Percentiles rank a stretch among this genome's conserved stretches.
Evolutionary conservation across 30 jellyfish, hydroid and myxozoan species (phyloP).

Genomic region (Turritopsis rubra): DNA sequence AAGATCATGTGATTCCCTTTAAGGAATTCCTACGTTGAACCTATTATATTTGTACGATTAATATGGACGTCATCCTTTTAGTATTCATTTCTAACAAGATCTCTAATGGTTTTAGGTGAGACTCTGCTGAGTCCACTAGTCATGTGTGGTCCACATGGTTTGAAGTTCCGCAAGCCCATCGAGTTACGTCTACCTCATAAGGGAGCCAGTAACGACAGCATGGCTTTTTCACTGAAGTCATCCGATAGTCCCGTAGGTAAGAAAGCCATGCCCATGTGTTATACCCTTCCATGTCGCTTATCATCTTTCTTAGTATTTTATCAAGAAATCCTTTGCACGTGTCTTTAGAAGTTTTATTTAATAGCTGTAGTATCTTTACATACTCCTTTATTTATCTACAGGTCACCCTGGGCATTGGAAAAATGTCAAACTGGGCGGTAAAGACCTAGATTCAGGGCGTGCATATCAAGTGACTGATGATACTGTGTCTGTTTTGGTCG

Average conservation of each 20-base stretch:
- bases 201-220: slow-evolving; percentile 85
- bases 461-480: slow-evolving; percentile 96
- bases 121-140: slow-evolving; percentile 89
- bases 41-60: neutral
- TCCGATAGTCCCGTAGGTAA: slow-evolving; percentile 82
- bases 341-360: neutral
- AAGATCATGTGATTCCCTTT: too few relatives aligned
- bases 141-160: slow-evolving; percentile 98
- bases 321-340: neutral
- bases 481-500: slow-evolving; percentile 90
- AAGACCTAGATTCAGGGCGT: slow-evolving; percentile 93
- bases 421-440: slow-evolving; percentile 87
- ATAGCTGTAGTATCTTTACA: neutral
- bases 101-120: too few relatives aligned
- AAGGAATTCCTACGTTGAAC: neutral
- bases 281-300: neutral
- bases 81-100: too few relatives aligned
- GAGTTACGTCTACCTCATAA: slow-evolving; percentile 89
- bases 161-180: slow-evolving; percentile 82
- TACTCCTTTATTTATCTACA: neutral
- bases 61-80: too few relatives aligned
- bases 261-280: neutral
- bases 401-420: slow-evolving; percentile 85
- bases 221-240: slow-evolving; percentile 85
- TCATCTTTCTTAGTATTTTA: neutral